phyloP scores from a whole-genome alignment of 2,113 vertebrate species.

The Australoheros scitulus region DNA sequence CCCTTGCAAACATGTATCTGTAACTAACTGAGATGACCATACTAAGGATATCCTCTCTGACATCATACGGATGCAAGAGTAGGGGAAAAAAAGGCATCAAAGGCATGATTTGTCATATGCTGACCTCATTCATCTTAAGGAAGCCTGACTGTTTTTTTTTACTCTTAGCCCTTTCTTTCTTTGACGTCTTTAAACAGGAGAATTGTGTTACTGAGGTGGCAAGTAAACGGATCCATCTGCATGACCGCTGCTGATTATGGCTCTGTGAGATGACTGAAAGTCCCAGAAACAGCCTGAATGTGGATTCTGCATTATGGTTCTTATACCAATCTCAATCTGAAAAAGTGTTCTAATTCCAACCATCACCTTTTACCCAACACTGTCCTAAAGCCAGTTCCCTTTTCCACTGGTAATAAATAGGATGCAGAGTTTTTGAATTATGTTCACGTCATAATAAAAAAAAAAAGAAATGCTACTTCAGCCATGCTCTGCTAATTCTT shows the following conservation, averaged over 20 bases:
- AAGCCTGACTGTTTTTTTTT: not conserved
- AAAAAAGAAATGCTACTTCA: not conserved
- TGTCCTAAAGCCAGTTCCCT: not conserved
- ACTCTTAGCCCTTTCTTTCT: not conserved
- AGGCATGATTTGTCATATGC: not conserved
- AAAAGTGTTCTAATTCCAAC: too few relatives aligned
- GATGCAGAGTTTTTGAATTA: not conserved
- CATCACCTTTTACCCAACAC: too few relatives aligned
- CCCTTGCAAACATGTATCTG: not conserved
- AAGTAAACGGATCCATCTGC: too few relatives aligned
- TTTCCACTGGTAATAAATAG: not conserved
- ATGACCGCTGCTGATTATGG: too few relatives aligned
- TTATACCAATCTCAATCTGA: too few relatives aligned
- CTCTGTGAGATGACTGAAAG: too few relatives aligned
- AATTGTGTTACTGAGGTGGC: too few relatives aligned
- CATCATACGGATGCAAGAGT: not conserved
- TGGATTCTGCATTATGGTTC: too few relatives aligned
- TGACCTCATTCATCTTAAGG: not conserved
- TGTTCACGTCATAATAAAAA: not conserved
- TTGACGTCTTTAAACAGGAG: not conserved
- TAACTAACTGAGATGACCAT: too few relatives aligned
- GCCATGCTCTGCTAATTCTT: not conserved
- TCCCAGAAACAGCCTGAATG: too few relatives aligned
- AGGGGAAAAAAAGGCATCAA: not conserved
- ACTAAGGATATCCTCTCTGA: not conserved